Evolutionary conservation across 2,113 vertebrate species (phyloP).

Genomic region (Vulpes vulpes): DNA sequence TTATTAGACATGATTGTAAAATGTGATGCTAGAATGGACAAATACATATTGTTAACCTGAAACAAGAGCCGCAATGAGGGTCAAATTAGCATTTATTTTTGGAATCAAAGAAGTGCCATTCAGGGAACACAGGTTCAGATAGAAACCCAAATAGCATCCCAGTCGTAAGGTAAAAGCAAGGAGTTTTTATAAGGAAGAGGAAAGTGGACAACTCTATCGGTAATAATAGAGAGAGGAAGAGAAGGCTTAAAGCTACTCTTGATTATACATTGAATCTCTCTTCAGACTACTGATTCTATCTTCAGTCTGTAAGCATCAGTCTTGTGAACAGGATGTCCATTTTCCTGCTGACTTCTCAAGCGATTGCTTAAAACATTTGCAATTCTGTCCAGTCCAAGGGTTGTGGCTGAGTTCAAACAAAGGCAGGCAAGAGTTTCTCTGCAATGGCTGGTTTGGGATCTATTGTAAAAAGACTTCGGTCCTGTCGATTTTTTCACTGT

Average conservation of each 20-base stretch:
- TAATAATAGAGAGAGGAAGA: neutral
- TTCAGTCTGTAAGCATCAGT: no score
- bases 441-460: neutral
- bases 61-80: neutral
- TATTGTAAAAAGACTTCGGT: neutral
- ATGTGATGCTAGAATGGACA: neutral
- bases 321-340: neutral
- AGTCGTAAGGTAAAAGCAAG: neutral
- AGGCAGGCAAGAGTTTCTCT: neutral
- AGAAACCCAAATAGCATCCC: neutral
- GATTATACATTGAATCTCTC: neutral
- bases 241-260: neutral
- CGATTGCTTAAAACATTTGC: neutral
- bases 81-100: neutral
- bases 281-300: neutral
- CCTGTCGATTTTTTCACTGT: neutral
- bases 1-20: neutral
- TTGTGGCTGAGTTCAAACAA: neutral
- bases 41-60: neutral
- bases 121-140: neutral
- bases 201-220: no score
- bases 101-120: neutral
- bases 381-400: neutral
- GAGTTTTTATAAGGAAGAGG: neutral
- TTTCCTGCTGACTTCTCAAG: neutral